Evolutionary conservation across 2,888 invertebrate species (phyloP).

Genomic region (Mesorhabditis spiculigera): DNA sequence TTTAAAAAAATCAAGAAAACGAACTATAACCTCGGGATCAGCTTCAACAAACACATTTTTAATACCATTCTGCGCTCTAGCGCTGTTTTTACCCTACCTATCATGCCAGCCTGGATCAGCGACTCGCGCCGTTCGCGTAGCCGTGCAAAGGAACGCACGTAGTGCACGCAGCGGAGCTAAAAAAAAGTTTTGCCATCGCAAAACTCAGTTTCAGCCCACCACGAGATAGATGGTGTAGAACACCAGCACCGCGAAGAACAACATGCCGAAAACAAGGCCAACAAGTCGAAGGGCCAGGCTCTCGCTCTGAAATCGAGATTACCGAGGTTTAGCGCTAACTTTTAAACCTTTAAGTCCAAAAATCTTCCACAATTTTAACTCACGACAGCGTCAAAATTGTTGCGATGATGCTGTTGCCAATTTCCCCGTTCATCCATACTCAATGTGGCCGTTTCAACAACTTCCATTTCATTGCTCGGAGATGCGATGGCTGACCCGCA

Average conservation of each 20-base stretch:
- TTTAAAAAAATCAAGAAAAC: too few species aligned
- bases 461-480: conserved; percentile 2
- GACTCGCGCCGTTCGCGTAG: conserved; percentile 40
- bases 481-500: neutral
- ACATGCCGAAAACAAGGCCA: conserved; percentile 47
- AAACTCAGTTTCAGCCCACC: conserved; percentile 19
- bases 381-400: neutral
- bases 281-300: conserved; percentile 35
- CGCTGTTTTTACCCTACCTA: conserved; percentile 26
- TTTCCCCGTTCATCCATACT: neutral
- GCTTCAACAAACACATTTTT: too few species aligned
- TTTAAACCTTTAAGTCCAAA: neutral
- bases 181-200: neutral
- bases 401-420: neutral
- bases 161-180: conserved; percentile 27
- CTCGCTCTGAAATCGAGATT: conserved; percentile 1
- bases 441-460: neutral
- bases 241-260: conserved; percentile 41
- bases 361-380: neutral
- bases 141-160: conserved; percentile 30
- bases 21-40: too few species aligned
- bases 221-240: conserved; percentile 50
- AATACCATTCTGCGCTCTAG: too few species aligned
- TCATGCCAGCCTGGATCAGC: conserved; percentile 45
- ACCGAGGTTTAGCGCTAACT: neutral